These are phyloP conservation scores for Adelosebastes latens DNA, from an alignment of 2,797 vertebrate species.

Conservation along the genomic window DNA sequence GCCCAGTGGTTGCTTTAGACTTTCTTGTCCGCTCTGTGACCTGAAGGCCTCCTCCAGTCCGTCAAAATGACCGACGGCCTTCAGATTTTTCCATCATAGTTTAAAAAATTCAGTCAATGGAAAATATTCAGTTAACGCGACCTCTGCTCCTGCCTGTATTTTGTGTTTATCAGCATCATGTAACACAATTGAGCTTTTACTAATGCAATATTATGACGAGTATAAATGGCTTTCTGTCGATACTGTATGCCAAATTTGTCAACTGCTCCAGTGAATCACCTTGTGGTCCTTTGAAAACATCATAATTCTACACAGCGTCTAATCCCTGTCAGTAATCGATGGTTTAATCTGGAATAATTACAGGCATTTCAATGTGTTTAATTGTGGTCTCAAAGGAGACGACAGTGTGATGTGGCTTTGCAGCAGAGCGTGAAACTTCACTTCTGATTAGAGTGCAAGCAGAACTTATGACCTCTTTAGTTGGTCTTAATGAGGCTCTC, in stretches of 20 bases:
- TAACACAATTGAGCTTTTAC: neutral
- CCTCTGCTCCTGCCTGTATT: neutral
- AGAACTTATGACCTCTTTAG: constrained; percentile 66
- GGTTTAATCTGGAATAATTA: constrained; percentile 43
- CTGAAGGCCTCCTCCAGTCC: too few relatives aligned
- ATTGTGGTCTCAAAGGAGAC: constrained; percentile 36
- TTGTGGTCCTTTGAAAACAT: neutral
- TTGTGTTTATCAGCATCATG: neutral
- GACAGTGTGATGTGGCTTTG: constrained; percentile 36
- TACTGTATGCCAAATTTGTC: neutral
- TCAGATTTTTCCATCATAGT: too few relatives aligned
- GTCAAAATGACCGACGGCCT: too few relatives aligned
- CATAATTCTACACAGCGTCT: neutral
- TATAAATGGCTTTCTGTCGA: neutral
- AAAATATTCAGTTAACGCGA: too few relatives aligned
- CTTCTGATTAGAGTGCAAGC: constrained; percentile 61
- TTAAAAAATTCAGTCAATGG: too few relatives aligned
- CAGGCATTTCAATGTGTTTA: constrained; percentile 30
- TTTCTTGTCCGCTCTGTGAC: too few relatives aligned
- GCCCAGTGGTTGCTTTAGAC: too few relatives aligned
- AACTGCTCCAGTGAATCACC: neutral
- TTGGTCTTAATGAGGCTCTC: constrained; percentile 64
- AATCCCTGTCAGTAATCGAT: neutral
- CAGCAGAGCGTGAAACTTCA: constrained; percentile 66
- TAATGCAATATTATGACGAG: neutral